Base-by-base conservation (phyloP, 2,888 invertebrate species). In the Sthenelais limicola region DNA sequence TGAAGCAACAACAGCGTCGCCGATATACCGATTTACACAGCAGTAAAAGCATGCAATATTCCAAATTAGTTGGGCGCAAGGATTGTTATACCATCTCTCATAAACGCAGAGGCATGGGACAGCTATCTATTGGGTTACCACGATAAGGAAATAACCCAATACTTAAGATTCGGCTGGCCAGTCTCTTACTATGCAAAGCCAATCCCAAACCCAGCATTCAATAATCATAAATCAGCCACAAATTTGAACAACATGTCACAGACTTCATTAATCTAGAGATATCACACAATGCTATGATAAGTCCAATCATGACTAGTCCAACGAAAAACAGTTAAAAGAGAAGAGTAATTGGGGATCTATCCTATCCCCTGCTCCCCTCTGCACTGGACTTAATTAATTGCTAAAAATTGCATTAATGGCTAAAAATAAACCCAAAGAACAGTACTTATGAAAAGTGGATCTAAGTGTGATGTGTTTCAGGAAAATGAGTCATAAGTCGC, bases 111-210 rank as follows among this genome's bases (percentile, higher is more conserved):
- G 2, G 24, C 5, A 3, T 52, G 52, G 52, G 24, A 52, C 3
- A 3, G 4, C 28, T 26, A 2, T 3, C 26, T 52, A 2, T 12
- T 3, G 26, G 52, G 15, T 15, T 52, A 52, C n/a, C n/a, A n/a
- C 15, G 52, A 52, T 24, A 2, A 24, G 1, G 21, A 52, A 3
- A 3, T 52, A 7, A 3, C 2, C 3, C 1, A n/a, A 3, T 52
- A 24, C 26, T 30, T 52, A 4, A 3, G 24, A 52, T 52, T 28
- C 52, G 52, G 52, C 12, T 52, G 52, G 52, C 52, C 52, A 52
- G 52, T 52, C n/a, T 26, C n/a, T 15, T 52, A 52, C 15, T 21
- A 7, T 15, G n/a, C 52, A 3, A 12, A 3, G 3, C 4, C 52
- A 26, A 26, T 30, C 15, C 52, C 52, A 21, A 3, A 24, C 3